A percentile compares a stretch with the other conserved stretches of the same genome.
These are phyloP conservation scores for Aspidoscelis tigris DNA, from an alignment of 2,113 vertebrate species.

Conservation along the genomic window DNA sequence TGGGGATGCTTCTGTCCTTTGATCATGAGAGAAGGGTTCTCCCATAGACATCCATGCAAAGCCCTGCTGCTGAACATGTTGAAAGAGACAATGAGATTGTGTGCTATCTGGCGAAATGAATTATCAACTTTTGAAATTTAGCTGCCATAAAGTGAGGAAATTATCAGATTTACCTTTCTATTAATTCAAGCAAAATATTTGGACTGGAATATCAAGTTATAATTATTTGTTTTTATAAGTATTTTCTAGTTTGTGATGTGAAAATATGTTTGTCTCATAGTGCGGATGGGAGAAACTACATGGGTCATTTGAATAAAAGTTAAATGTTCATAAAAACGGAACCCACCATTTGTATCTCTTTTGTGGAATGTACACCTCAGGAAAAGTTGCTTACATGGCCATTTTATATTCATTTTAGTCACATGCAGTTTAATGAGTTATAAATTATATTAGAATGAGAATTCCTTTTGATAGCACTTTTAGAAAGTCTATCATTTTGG, in stretches of 20 bases:
- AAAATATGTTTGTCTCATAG: slow-evolving; percentile 2
- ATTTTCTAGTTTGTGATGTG: background rate
- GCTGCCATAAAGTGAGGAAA: background rate
- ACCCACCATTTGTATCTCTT: background rate
- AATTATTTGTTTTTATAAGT: slow-evolving; percentile 10
- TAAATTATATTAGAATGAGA: background rate
- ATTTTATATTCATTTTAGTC: background rate
- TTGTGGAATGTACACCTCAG: background rate
- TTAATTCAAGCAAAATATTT: background rate
- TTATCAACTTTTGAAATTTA: background rate
- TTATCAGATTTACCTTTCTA: background rate
- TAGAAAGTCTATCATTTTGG: background rate
- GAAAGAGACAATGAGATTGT: no score
- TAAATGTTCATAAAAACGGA: background rate
- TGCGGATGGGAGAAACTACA: background rate
- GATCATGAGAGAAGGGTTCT: no score
- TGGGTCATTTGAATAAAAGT: slow-evolving; percentile 9
- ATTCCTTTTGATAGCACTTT: background rate
- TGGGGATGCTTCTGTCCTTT: no score
- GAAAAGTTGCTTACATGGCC: slow-evolving; percentile 1
- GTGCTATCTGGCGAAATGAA: background rate
- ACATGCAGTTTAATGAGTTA: slow-evolving; percentile 6
- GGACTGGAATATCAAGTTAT: slow-evolving; percentile 1
- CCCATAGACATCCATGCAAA: no score
- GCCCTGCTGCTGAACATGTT: no score